Conservation (phyloP, 2,888 invertebrate genomes). For the Chaetoderma sp. region DNA sequence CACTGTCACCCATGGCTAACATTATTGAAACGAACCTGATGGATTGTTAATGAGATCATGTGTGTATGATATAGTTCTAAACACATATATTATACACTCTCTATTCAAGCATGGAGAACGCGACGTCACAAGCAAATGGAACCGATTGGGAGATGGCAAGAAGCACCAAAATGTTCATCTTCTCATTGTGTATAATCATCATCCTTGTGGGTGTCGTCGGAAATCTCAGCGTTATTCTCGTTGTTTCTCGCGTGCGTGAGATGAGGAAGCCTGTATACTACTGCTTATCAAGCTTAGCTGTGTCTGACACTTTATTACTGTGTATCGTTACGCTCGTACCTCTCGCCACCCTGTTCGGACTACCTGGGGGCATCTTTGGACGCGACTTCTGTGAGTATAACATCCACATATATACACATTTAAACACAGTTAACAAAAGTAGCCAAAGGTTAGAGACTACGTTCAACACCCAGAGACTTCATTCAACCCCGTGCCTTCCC, state of each 20-base stretch:
- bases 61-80: no score
- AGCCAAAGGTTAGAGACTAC: no score
- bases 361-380: not conserved
- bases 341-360: not conserved
- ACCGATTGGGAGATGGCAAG: not conserved
- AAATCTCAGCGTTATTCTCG: not conserved
- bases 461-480: no score
- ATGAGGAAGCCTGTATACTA: slow-evolving; percentile 2
- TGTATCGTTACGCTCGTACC: not conserved
- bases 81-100: no score
- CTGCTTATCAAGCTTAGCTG: not conserved
- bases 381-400: not conserved
- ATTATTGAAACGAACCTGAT: no score
- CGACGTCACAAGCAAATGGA: not conserved
- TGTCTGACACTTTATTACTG: not conserved
- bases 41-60: no score
- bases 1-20: no score
- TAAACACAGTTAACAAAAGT: not conserved
- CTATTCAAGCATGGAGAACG: not conserved
- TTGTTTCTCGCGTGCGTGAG: not conserved
- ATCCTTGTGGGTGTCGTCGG: not conserved
- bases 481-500: no score
- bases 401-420: not conserved
- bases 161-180: not conserved
- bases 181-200: not conserved